A percentile compares a stretch with the other conserved stretches of the same genome.
Evolutionary conservation across 2,797 vertebrate species (phyloP).

Genomic region (Mastacembelus armatus): DNA sequence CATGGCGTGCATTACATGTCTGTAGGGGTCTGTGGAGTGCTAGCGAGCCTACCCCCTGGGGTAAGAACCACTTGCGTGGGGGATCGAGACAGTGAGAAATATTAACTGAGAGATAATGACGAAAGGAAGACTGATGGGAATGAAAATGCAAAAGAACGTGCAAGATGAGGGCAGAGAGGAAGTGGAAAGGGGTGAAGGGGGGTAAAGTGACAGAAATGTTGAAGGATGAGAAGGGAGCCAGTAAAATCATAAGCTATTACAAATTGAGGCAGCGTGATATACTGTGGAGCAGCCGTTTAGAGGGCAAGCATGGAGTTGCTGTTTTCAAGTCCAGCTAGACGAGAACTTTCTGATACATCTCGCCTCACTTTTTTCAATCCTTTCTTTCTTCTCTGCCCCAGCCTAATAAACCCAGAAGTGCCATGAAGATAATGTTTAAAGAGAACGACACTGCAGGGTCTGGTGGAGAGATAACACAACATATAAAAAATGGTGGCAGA

Average conservation of each 20-base stretch:
- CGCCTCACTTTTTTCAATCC: background rate
- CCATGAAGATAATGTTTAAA: slow-evolving; percentile 47
- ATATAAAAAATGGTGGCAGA: slow-evolving; percentile 6
- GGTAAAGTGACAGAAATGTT: slow-evolving; percentile 69
- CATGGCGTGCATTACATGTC: slow-evolving; percentile 60
- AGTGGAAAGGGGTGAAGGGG: slow-evolving; percentile 35
- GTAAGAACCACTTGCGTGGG: slow-evolving; percentile 66
- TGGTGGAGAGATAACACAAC: slow-evolving; percentile 46
- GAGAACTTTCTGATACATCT: slow-evolving; percentile 41
- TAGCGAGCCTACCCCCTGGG: slow-evolving; percentile 60
- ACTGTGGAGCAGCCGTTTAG: slow-evolving; percentile 17
- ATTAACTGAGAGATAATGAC: slow-evolving; percentile 80
- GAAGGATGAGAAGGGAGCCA: slow-evolving; percentile 62
- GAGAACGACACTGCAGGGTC: slow-evolving; percentile 49
- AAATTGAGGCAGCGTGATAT: slow-evolving; percentile 57
- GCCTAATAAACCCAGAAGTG: slow-evolving; percentile 57
- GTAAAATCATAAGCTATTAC: slow-evolving; percentile 68
- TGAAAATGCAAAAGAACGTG: slow-evolving; percentile 65
- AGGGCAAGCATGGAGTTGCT: background rate
- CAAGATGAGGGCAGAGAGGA: slow-evolving; percentile 62
- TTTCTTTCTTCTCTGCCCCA: background rate
- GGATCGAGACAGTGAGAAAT: slow-evolving; percentile 69
- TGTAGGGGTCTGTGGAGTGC: slow-evolving; percentile 72
- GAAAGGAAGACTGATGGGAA: slow-evolving; percentile 74
- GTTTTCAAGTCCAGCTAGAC: slow-evolving; percentile 45